These are phyloP conservation scores for Beris chalybata DNA, from an alignment of 2,888 invertebrate species.

Conservation along the genomic window DNA sequence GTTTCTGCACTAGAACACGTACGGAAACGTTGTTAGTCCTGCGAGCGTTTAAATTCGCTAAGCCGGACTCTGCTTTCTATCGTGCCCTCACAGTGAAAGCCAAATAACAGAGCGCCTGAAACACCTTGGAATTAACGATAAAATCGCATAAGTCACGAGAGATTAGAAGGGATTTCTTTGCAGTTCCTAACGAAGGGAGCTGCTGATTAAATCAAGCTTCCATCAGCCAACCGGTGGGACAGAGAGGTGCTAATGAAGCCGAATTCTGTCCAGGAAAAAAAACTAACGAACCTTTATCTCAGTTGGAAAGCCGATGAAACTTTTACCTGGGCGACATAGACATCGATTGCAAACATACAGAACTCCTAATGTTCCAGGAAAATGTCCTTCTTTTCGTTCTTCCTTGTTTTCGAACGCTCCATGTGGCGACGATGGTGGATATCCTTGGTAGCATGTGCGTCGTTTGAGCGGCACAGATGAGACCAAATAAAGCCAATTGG, in stretches of 20 bases:
- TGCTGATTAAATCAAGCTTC: not conserved
- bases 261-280: conserved; percentile 30
- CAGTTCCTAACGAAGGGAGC: conserved; percentile 4
- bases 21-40: conserved; percentile 14
- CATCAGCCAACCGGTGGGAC: too few species aligned
- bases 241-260: conserved; percentile 33
- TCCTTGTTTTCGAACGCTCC: not conserved
- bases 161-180: conserved; percentile 28
- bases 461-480: conserved; percentile 35
- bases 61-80: too few species aligned
- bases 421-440: conserved; percentile 13
- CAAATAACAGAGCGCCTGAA: conserved; percentile 7
- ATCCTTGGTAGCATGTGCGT: conserved; percentile 29
- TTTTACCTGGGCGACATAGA: conserved; percentile 34
- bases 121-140: conserved; percentile 3
- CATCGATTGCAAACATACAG: not conserved
- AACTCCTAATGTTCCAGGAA: not conserved
- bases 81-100: not conserved
- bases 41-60: not conserved
- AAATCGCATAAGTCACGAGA: conserved; percentile 21
- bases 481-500: conserved; percentile 38
- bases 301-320: conserved; percentile 15
- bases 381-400: not conserved
- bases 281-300: conserved; percentile 36
- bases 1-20: conserved; percentile 23